Base-by-base conservation (phyloP, 2,113 vertebrate genomes). In the Abramis brama region DNA sequence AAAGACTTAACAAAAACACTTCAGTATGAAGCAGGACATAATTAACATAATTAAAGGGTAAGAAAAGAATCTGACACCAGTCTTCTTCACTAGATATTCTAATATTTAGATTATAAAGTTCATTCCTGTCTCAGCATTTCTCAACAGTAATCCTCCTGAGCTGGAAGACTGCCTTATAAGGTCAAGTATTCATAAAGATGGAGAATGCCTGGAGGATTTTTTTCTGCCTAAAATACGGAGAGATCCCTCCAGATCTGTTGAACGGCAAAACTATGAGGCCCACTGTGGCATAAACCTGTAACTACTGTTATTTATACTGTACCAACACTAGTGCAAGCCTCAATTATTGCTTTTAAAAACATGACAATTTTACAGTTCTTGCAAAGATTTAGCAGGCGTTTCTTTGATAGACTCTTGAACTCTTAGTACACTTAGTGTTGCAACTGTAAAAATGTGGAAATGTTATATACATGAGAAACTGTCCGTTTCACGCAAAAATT, bases 81-180 rank as follows among this genome's bases (percentile, higher is more conserved):
- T 27, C n/a, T 66, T 3, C n/a, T 12, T 81, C 3, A 19, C 25
- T 30, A 47, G 71, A 33, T 64, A 59, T 80, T 57, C 2, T 27
- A 71, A 52, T 50, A n/a, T 70, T 85, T 21, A n/a, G 6, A 23
- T 36, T 62, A n/a, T 62, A 60, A 33, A 21, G 5, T 25, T 78
- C 36, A 50, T 23, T 84, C 36, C 47, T 55, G 71, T 47, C 47
- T 60, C 45, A 71, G 66, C 80, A 45, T 1, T 19, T 68, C 25
- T 47, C 15, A 50, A 33, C 5, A 19, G 17, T 19, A 19, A 79
- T 33, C 60, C 43, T 10, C 47, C 39, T 27, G 13, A n/a, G 87
- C 50, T 57, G 45, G 8, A 23, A 33, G 78, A 79, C 82, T 57
- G 10, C 89, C 88, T 86, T 89, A 90, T 88, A 90, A 85, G 89